Percentiles rank a stretch among this genome's conserved stretches.
These are phyloP conservation scores for Spea bombifrons DNA, from an alignment of 2,113 vertebrate genomes.

Conservation along the genomic window DNA sequence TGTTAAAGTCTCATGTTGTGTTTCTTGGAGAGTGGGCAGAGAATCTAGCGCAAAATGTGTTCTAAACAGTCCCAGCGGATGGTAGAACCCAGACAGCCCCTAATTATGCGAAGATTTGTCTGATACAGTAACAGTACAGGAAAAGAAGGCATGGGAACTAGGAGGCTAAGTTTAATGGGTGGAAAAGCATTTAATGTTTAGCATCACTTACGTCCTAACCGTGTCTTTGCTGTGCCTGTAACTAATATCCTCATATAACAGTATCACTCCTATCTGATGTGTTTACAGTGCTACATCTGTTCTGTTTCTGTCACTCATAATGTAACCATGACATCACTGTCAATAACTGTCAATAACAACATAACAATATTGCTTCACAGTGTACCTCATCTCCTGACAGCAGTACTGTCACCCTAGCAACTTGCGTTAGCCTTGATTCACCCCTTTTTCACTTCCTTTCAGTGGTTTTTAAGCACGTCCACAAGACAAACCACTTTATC, in stretches of 20 bases:
- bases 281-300: not conserved
- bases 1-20: conserved; percentile 35
- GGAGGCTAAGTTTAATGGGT: not conserved
- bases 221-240: not conserved
- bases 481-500: too few relatives aligned
- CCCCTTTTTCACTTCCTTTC: too few relatives aligned
- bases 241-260: not conserved
- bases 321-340: too few relatives aligned
- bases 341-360: too few relatives aligned
- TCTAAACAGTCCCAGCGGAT: conserved; percentile 36
- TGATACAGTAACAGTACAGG: conserved; percentile 5
- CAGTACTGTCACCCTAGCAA: too few relatives aligned
- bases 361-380: too few relatives aligned
- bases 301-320: too few relatives aligned
- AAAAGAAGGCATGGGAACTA: not conserved
- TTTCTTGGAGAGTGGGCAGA: not conserved
- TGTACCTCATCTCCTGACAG: too few relatives aligned
- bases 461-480: too few relatives aligned
- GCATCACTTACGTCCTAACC: not conserved
- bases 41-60: conserved; percentile 20
- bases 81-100: conserved; percentile 31
- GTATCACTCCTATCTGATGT: not conserved
- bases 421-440: too few relatives aligned
- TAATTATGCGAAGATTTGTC: conserved; percentile 34
- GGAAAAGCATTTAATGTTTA: not conserved